These are phyloP conservation scores for Lasaia peninsularis DNA, from an alignment of 1,140 invertebrate species.

Conservation along the genomic window DNA sequence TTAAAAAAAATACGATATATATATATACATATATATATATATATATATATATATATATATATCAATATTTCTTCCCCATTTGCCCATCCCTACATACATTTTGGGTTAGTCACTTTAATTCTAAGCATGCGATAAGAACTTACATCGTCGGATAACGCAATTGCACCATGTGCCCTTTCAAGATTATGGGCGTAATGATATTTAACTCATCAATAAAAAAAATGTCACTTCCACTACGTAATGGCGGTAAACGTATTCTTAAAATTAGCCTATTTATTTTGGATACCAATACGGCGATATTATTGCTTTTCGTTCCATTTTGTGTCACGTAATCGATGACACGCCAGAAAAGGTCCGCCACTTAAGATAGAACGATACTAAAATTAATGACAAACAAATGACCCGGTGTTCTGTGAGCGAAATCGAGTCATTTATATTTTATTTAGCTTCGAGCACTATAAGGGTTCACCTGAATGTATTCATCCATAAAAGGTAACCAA, in stretches of 20 bases:
- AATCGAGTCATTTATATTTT: constrained; percentile 21
- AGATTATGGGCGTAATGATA: too few relatives aligned
- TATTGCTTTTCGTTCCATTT: constrained; percentile 2
- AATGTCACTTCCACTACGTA: background rate
- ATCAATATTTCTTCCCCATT: too few relatives aligned
- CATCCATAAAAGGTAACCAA: constrained; percentile 60
- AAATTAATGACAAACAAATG: constrained; percentile 12
- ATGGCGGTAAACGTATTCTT: background rate
- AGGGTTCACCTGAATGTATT: constrained; percentile 54
- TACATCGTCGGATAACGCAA: too few relatives aligned
- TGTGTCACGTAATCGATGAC: constrained; percentile 6
- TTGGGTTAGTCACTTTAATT: too few relatives aligned
- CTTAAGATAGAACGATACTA: constrained; percentile 11
- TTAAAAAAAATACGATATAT: too few relatives aligned
- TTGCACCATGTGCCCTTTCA: too few relatives aligned
- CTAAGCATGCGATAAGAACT: too few relatives aligned
- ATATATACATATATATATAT: too few relatives aligned
- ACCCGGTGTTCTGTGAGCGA: background rate
- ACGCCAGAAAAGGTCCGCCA: constrained; percentile 1
- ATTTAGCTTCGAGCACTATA: constrained; percentile 50
- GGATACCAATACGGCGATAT: background rate
- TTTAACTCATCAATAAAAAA: too few relatives aligned
- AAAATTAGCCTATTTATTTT: constrained; percentile 7
- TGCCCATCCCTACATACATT: too few relatives aligned
- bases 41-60: too few relatives aligned